These are phyloP conservation scores for Ictidomys tridecemlineatus DNA, from an alignment of 2,113 vertebrate genomes.

Conservation along the genomic window DNA sequence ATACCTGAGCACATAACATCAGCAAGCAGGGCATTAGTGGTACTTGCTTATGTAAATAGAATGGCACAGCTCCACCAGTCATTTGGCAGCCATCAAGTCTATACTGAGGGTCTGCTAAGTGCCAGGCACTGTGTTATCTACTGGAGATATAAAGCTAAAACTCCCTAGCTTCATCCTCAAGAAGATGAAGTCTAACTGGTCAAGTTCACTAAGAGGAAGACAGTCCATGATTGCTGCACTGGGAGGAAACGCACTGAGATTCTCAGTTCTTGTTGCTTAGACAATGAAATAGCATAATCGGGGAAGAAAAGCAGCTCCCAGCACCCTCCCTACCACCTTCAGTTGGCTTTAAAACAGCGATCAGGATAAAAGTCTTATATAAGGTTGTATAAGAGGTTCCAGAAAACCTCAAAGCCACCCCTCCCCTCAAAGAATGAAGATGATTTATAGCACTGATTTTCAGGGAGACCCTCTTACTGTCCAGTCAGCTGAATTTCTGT, in stretches of 20 bases:
- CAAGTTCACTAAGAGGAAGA: constrained; percentile 46
- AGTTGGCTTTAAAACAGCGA: constrained; percentile 35
- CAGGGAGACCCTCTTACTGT: constrained; percentile 76
- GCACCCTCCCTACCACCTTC: constrained; percentile 52
- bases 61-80: not conserved
- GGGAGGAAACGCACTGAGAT: not conserved
- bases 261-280: constrained; percentile 4
- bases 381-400: constrained; percentile 44
- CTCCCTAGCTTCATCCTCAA: not conserved
- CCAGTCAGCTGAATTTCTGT: constrained; percentile 80
- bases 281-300: constrained; percentile 60
- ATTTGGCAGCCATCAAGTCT: not conserved
- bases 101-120: not conserved
- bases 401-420: constrained; percentile 54
- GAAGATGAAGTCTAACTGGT: not conserved
- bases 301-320: constrained; percentile 63
- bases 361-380: constrained; percentile 49
- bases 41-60: not conserved
- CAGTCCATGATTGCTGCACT: not conserved
- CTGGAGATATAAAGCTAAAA: not conserved
- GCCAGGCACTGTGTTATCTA: not conserved
- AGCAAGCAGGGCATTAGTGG: not conserved
- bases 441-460: constrained; percentile 75
- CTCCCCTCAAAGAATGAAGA: constrained; percentile 35
- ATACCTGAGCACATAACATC: not conserved